Conservation (phyloP, 1,140 invertebrate species). For the Phthorimaea operculella region DNA sequence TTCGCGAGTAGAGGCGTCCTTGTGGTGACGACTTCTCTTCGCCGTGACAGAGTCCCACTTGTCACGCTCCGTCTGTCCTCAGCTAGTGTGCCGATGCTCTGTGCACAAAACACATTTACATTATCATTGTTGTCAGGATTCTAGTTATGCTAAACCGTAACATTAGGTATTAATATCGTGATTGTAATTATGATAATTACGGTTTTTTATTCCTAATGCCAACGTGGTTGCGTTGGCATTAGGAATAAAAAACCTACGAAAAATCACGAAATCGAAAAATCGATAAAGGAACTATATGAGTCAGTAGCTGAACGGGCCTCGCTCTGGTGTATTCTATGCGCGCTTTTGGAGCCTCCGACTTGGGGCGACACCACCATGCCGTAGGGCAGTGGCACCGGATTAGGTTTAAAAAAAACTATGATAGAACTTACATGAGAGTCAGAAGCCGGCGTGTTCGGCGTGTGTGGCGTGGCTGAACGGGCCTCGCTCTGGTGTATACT, state of each 20-base stretch:
- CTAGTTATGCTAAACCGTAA: too few species aligned
- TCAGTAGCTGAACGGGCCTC: conserved; percentile 41
- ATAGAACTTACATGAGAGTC: conserved; percentile 40
- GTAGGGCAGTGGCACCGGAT: conserved; percentile 56
- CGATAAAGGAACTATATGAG: too few species aligned
- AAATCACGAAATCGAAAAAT: too few species aligned
- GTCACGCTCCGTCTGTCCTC: conserved; percentile 55
- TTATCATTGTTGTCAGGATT: too few species aligned
- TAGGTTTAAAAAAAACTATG: conserved; percentile 17
- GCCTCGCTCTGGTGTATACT: conserved; percentile 39
- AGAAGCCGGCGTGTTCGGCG: conserved; percentile 53
- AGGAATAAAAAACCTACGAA: too few species aligned
- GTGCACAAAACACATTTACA: conserved; percentile 2
- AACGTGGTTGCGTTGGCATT: too few species aligned
- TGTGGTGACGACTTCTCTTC: conserved; percentile 83
- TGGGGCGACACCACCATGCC: conserved; percentile 45
- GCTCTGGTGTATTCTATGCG: conserved; percentile 39
- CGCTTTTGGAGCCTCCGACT: conserved; percentile 44
- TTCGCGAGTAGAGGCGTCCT: conserved; percentile 80
- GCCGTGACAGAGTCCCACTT: conserved; percentile 49
- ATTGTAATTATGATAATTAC: too few species aligned
- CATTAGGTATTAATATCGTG: too few species aligned
- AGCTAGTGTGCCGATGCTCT: conserved; percentile 54
- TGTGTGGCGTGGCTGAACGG: conserved; percentile 44
- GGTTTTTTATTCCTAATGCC: too few species aligned